Conservation (phyloP, 2,113 vertebrate genomes). For the Oreochromis tanganicae region DNA sequence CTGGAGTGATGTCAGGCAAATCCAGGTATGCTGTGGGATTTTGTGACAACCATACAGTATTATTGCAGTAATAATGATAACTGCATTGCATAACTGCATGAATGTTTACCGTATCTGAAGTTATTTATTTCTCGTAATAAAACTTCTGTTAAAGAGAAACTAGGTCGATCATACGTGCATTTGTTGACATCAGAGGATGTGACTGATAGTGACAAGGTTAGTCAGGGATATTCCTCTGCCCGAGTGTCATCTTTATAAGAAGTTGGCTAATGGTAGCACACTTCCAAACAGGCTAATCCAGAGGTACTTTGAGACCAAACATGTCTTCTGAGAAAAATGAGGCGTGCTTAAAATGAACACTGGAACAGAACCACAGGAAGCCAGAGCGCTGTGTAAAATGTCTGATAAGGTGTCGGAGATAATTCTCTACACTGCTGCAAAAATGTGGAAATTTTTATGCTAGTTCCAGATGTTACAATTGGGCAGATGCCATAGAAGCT, state of each 20-base stretch:
- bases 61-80: neutral
- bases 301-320: neutral
- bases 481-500: neutral
- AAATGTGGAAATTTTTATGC: accelerated
- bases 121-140: neutral
- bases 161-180: neutral
- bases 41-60: neutral
- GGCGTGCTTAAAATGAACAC: neutral
- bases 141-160: neutral
- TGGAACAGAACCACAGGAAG: neutral
- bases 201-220: neutral
- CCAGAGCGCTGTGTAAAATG: neutral
- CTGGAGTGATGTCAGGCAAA: neutral
- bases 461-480: neutral
- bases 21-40: neutral
- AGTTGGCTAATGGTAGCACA: neutral
- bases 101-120: neutral
- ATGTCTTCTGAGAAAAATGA: neutral
- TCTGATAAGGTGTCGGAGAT: neutral
- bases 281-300: neutral
- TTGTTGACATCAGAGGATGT: neutral
- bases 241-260: neutral
- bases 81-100: neutral
- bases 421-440: neutral
- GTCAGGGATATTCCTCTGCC: neutral